These are phyloP conservation scores for Hofmannophila pseudospretella DNA, from an alignment of 2,888 invertebrate genomes.

Conservation along the genomic window DNA sequence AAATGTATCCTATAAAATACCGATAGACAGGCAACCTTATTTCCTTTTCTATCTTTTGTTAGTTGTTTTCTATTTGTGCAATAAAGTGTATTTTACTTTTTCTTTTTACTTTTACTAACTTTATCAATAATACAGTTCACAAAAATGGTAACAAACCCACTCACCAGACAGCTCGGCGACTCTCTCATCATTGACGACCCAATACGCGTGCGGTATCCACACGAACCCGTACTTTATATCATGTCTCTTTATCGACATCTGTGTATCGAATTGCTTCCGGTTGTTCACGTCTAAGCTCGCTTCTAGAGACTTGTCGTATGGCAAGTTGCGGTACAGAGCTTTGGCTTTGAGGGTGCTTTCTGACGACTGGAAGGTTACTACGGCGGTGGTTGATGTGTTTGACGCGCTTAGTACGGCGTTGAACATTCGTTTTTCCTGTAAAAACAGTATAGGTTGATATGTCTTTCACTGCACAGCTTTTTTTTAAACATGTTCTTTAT, in stretches of 20 bases:
- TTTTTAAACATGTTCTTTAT: too few relatives aligned
- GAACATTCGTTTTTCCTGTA: slow-evolving; percentile 70
- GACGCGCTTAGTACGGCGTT: slow-evolving; percentile 55
- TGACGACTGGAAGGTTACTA: slow-evolving; percentile 82
- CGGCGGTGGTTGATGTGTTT: slow-evolving; percentile 57
- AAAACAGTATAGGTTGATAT: too few relatives aligned
- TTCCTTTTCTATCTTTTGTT: too few relatives aligned
- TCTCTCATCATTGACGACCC: slow-evolving; percentile 84
- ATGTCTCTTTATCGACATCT: slow-evolving; percentile 77
- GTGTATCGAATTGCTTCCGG: slow-evolving; percentile 82
- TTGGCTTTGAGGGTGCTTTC: slow-evolving; percentile 82
- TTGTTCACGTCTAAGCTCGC: slow-evolving; percentile 86
- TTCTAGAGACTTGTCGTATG: slow-evolving; percentile 82
- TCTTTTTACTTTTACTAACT: not conserved
- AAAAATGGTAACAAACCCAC: slow-evolving; percentile 11
- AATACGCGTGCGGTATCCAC: slow-evolving; percentile 83
- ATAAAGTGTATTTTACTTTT: too few relatives aligned
- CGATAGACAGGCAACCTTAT: too few relatives aligned
- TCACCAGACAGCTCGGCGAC: slow-evolving; percentile 84
- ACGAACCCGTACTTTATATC: slow-evolving; percentile 81
- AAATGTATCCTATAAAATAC: too few relatives aligned
- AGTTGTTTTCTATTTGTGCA: too few relatives aligned
- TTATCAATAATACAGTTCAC: not conserved
- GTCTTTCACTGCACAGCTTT: too few relatives aligned
- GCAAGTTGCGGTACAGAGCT: slow-evolving; percentile 84